These are phyloP conservation scores for Phenganax subtilis DNA, from an alignment of 92 coral and sea anemone genomes.

Conservation along the genomic window DNA sequence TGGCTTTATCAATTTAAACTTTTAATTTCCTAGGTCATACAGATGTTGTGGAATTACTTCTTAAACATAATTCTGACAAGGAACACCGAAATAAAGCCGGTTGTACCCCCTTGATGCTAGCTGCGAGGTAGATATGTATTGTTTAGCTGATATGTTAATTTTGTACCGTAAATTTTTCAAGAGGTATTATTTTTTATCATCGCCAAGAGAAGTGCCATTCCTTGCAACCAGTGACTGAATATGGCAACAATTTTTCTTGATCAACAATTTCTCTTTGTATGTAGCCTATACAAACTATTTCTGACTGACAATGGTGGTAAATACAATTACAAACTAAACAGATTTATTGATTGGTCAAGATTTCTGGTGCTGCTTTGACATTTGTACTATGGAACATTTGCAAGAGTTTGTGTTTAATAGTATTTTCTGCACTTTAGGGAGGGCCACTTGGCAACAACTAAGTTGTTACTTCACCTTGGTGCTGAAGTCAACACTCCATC, in stretches of 20 bases:
- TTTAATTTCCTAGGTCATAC: slow-evolving; percentile 62
- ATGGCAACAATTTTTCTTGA: neutral
- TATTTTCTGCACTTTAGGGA: slow-evolving; percentile 53
- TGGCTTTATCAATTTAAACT: neutral
- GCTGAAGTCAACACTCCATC: slow-evolving; percentile 99
- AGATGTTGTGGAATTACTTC: slow-evolving; percentile 80
- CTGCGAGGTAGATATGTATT: slow-evolving; percentile 64
- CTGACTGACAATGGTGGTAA: too few species aligned
- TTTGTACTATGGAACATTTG: too few species aligned
- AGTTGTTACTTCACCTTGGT: slow-evolving; percentile 74
- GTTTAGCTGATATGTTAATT: neutral
- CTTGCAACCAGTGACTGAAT: neutral
- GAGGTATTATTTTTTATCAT: too few species aligned
- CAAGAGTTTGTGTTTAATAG: too few species aligned
- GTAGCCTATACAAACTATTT: too few species aligned
- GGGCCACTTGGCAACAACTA: slow-evolving; percentile 94
- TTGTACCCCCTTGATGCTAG: slow-evolving; percentile 94
- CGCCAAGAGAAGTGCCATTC: too few species aligned
- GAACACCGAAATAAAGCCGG: slow-evolving; percentile 99
- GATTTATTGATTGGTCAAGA: too few species aligned
- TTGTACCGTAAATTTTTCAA: neutral
- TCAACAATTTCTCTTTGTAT: too few species aligned
- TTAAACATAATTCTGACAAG: slow-evolving; percentile 87
- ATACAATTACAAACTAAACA: too few species aligned
- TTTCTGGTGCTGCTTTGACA: too few species aligned